Percentiles rank a stretch among this genome's conserved stretches.
These are phyloP conservation scores for Bimastos eiseni DNA, from an alignment of 2,888 invertebrate species.

Conservation along the genomic window DNA sequence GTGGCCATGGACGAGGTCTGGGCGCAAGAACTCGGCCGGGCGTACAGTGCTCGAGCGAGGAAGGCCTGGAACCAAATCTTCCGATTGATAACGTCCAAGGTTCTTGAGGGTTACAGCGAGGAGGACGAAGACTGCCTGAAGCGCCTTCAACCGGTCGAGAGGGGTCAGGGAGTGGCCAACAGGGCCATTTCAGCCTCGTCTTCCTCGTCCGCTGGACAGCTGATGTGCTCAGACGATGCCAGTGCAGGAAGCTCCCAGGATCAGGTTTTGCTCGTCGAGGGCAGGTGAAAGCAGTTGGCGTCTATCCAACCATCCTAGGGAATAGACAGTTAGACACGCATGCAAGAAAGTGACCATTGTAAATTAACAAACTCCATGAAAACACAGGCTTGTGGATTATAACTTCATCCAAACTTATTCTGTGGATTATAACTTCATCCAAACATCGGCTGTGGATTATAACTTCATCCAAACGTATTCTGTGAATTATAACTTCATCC, in stretches of 20 bases:
- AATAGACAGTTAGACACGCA: background rate
- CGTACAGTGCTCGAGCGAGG: constrained; percentile 24
- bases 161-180: background rate
- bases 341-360: no score
- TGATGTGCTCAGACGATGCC: background rate
- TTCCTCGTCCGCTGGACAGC: background rate
- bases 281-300: background rate
- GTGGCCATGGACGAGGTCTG: constrained; percentile 33
- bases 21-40: constrained; percentile 32
- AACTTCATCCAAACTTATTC: no score
- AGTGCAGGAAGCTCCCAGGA: background rate
- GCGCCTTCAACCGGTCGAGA: background rate
- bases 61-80: constrained; percentile 37
- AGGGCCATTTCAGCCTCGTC: background rate
- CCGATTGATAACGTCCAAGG: constrained; percentile 34
- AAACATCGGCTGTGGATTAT: no score
- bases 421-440: no score
- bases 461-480: no score
- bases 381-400: background rate
- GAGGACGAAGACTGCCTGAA: background rate
- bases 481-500: no score
- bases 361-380: background rate
- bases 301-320: background rate
- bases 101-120: constrained; percentile 35
- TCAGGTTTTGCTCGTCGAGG: background rate